Percentiles rank a stretch among this genome's conserved stretches.
Conservation (phyloP, 2,888 invertebrate genomes). For the Cantharis rustica region DNA sequence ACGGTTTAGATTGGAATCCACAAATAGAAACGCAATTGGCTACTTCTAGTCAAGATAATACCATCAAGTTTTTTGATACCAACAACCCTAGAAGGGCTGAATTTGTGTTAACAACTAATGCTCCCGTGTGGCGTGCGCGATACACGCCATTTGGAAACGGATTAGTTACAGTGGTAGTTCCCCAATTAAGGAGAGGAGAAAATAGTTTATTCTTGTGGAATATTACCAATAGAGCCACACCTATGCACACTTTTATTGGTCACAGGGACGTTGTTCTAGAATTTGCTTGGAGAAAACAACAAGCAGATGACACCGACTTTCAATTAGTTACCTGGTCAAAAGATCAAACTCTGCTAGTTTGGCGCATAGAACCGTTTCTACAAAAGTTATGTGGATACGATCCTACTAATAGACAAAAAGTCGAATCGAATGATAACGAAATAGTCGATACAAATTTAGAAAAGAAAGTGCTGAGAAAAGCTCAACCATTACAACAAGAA, state of each 20-base stretch:
- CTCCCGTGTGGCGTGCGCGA: slow-evolving; percentile 91
- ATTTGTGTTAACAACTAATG: slow-evolving; percentile 80
- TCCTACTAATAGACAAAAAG: slow-evolving; percentile 55
- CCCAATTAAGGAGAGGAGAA: slow-evolving; percentile 87
- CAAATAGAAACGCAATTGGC: slow-evolving; percentile 82
- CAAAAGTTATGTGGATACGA: slow-evolving; percentile 81
- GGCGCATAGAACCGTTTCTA: slow-evolving; percentile 85
- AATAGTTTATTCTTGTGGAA: slow-evolving; percentile 82
- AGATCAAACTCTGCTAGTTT: slow-evolving; percentile 89
- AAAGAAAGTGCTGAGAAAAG: slow-evolving; percentile 52
- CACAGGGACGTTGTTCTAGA: slow-evolving; percentile 94
- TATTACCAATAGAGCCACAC: slow-evolving; percentile 69
- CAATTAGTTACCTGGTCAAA: slow-evolving; percentile 95
- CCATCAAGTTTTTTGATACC: slow-evolving; percentile 93
- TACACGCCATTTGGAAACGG: slow-evolving; percentile 89
- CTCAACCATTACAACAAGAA: slow-evolving; percentile 72
- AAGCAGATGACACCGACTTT: slow-evolving; percentile 64
- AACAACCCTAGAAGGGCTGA: slow-evolving; percentile 84
- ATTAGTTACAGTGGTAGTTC: slow-evolving; percentile 88
- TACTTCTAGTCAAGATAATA: slow-evolving; percentile 94
- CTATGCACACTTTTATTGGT: slow-evolving; percentile 91
- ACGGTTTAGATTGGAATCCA: slow-evolving; percentile 94
- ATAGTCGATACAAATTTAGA: slow-evolving; percentile 15
- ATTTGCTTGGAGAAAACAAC: slow-evolving; percentile 89
- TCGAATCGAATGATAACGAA: slow-evolving; percentile 15